Conservation (phyloP, 2,113 vertebrate species). For the Gymnocephalus cernua region DNA sequence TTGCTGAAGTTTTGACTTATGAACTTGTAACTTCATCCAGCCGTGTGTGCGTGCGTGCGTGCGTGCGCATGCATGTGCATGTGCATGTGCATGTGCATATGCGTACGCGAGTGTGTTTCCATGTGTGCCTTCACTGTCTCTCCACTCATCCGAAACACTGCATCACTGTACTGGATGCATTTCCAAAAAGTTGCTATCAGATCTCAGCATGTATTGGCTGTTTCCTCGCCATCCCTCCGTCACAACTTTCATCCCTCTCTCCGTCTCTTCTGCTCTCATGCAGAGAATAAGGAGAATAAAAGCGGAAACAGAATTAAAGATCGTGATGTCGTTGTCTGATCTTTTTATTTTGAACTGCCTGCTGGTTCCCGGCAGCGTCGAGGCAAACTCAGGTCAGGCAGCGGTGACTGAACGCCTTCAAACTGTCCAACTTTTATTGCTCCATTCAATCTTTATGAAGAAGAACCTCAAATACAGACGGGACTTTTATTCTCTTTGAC, state of each 20-base stretch:
- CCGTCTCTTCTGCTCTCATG: constrained; percentile 51
- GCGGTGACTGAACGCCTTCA: neutral
- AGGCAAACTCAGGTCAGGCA: constrained; percentile 28
- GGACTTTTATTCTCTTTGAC: neutral
- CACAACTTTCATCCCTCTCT: constrained; percentile 65
- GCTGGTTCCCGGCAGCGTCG: constrained; percentile 3
- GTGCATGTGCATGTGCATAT: constrained; percentile 11
- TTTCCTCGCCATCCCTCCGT: constrained; percentile 45
- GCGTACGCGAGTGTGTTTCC: constrained; percentile 21
- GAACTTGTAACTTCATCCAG: neutral
- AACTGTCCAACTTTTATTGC: constrained; percentile 28
- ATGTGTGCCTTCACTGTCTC: constrained; percentile 35
- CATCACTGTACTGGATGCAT: neutral
- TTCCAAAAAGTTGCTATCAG: constrained; percentile 9
- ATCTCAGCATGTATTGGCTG: constrained; percentile 34
- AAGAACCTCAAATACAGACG: neutral
- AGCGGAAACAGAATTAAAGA: constrained; percentile 28
- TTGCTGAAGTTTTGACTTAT: neutral
- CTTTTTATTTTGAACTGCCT: constrained; percentile 17
- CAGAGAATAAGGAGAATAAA: constrained; percentile 32
- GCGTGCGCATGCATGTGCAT: neutral
- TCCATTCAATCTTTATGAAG: neutral
- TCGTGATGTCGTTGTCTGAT: constrained; percentile 28
- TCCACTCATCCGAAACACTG: neutral
- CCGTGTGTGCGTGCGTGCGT: constrained; percentile 5